These are phyloP conservation scores for Lissocephala sabroskyi DNA, from an alignment of 2,888 invertebrate genomes.

Conservation along the genomic window DNA sequence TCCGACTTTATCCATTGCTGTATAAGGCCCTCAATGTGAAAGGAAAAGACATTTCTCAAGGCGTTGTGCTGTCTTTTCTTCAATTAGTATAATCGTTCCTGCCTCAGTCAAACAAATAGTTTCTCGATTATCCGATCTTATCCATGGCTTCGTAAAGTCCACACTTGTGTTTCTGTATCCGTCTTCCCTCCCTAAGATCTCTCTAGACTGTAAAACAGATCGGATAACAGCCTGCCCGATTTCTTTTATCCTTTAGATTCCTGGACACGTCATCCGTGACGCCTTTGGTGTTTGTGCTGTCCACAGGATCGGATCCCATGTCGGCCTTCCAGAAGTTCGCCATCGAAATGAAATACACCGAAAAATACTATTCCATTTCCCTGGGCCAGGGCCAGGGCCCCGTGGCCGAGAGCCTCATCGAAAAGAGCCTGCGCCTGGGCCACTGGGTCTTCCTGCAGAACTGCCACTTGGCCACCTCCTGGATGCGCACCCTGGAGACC, in stretches of 20 bases:
- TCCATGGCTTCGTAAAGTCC: too few species aligned
- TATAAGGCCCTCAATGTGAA: too few species aligned
- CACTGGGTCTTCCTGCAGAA: slow-evolving; percentile 95
- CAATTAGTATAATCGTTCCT: too few species aligned
- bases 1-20: too few species aligned
- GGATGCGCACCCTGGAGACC: slow-evolving; percentile 90
- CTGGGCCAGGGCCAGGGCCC: slow-evolving; percentile 92
- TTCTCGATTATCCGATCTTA: too few species aligned
- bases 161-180: too few species aligned
- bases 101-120: too few species aligned
- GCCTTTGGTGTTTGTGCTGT: slow-evolving; percentile 89
- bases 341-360: slow-evolving; percentile 80
- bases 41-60: too few species aligned
- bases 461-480: slow-evolving; percentile 93
- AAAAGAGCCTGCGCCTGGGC: slow-evolving; percentile 80
- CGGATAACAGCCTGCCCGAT: too few species aligned
- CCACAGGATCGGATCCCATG: slow-evolving; percentile 92
- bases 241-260: slow-evolving; percentile 74
- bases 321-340: slow-evolving; percentile 87
- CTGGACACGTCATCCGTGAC: slow-evolving; percentile 81
- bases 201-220: too few species aligned
- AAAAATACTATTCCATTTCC: slow-evolving; percentile 85
- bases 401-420: slow-evolving; percentile 87
- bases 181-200: too few species aligned
- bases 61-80: too few species aligned